These are phyloP conservation scores for Phocoena sinus DNA, from an alignment of 2,113 vertebrate species.

Conservation along the genomic window DNA sequence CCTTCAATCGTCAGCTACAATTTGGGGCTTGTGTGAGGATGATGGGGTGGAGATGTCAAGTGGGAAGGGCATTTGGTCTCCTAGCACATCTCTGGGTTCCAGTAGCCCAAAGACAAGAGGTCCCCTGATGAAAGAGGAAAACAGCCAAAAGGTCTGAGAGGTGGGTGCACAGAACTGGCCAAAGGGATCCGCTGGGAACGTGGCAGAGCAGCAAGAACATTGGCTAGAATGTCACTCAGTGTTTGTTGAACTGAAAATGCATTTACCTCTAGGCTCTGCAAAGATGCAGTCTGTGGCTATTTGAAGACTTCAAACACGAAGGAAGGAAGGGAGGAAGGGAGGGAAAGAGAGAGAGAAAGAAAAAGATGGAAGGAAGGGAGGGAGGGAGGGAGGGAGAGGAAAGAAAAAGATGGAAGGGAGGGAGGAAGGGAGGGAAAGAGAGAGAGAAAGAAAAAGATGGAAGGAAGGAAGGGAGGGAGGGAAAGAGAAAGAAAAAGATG, in stretches of 20 bases:
- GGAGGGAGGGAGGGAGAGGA: too few relatives aligned
- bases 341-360: background rate
- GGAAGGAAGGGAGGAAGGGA: background rate
- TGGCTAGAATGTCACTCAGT: fast-evolving
- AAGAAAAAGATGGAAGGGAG: too few relatives aligned
- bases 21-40: background rate
- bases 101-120: fast-evolving
- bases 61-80: background rate
- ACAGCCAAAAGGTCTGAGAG: fast-evolving
- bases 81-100: fast-evolving
- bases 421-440: too few relatives aligned
- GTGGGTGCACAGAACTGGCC: background rate
- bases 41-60: background rate
- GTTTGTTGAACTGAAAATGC: background rate
- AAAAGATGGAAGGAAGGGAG: too few relatives aligned
- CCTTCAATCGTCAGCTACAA: fast-evolving
- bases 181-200: fast-evolving
- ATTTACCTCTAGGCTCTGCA: background rate
- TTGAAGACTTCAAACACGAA: background rate
- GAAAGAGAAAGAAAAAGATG: too few relatives aligned
- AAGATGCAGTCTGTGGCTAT: background rate
- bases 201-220: fast-evolving
- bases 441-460: too few relatives aligned
- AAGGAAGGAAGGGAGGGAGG: too few relatives aligned
- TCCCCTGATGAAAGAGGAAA: background rate